Evolutionary conservation across 2,113 vertebrate species (phyloP), one percentile per base, ranked within the genome.

Genomic region (Stercorarius parasiticus): DNA sequence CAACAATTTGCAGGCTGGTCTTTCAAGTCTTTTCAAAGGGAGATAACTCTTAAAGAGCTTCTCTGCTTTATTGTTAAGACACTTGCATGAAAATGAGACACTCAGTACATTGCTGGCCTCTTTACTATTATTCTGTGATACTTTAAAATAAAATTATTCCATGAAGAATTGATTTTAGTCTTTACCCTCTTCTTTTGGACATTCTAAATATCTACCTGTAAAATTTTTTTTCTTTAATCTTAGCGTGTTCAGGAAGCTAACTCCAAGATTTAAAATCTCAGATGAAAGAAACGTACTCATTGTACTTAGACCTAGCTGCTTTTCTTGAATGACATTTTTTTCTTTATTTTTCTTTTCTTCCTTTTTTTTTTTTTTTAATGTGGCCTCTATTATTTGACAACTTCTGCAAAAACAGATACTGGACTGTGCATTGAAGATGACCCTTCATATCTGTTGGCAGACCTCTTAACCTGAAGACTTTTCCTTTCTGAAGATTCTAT

Each of bases 11-110:
- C 61, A 95, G 32, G 12, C 25, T 45, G 29, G 6, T 53, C 92
- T 95, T 96, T 88, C 15, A 91, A 87, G n/a, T 86, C 47, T 94
- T 95, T 95, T 93, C 77, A 82, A 91, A 95, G 64, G 56, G 14
- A 78, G 21, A 64, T 90, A 67, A 94, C 55, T 87, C 52, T 69
- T 76, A 79, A 91, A 86, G 21, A 76, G 9, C 25, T 94, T 95
- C 86, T 9, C 22, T 66, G 52, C 52, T 86, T 90, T 92, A 84
- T 90, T 73, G 66, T 78, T 62, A 53, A 81, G 94, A 81, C 19
- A 70, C 40, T 87, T 94, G 23, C 27, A 76, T 65, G 66, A 87
- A 97, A 82, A 64, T 42, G 30, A 58, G 72, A 62, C 38, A 76
- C 18, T 36, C 16, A 21, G 40, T 55, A 66, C 6, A 1, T 59